These are phyloP conservation scores for Phylloscopus trochilus DNA, from an alignment of 2,113 vertebrate species.

Conservation along the genomic window DNA sequence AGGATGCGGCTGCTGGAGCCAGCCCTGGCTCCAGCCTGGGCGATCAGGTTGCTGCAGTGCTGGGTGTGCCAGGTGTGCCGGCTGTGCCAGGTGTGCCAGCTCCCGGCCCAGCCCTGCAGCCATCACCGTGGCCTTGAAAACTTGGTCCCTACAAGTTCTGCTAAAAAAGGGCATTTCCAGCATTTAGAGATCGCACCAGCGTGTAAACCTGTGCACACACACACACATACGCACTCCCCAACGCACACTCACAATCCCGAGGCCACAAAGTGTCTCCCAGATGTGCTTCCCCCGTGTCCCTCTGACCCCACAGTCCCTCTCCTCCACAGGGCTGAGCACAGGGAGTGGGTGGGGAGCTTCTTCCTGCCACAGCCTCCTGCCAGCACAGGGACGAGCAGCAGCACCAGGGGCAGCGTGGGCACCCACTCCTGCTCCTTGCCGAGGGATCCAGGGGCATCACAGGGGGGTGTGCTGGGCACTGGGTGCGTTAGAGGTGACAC, in stretches of 20 bases:
- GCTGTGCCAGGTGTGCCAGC: not conserved
- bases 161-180: not conserved
- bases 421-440: accelerated
- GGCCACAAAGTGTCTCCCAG: accelerated
- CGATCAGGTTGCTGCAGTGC: not conserved
- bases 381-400: not conserved
- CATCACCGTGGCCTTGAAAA: accelerated
- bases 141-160: not conserved
- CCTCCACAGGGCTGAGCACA: not conserved
- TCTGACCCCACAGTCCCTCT: not conserved
- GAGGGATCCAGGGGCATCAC: not conserved
- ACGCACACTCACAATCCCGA: accelerated
- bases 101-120: not conserved
- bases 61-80: not conserved
- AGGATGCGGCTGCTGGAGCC: not conserved
- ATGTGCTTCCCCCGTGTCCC: accelerated
- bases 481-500: accelerated
- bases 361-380: not conserved
- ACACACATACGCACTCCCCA: not conserved
- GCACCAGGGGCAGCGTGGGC: accelerated
- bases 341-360: too few species aligned
- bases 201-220: accelerated
- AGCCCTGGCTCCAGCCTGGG: not conserved
- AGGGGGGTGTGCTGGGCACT: accelerated
- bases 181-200: not conserved